Evolutionary conservation across 1,140 invertebrate species (phyloP), one percentile per base, ranked within the genome.

Genomic region (Paracyclopina nana): DNA sequence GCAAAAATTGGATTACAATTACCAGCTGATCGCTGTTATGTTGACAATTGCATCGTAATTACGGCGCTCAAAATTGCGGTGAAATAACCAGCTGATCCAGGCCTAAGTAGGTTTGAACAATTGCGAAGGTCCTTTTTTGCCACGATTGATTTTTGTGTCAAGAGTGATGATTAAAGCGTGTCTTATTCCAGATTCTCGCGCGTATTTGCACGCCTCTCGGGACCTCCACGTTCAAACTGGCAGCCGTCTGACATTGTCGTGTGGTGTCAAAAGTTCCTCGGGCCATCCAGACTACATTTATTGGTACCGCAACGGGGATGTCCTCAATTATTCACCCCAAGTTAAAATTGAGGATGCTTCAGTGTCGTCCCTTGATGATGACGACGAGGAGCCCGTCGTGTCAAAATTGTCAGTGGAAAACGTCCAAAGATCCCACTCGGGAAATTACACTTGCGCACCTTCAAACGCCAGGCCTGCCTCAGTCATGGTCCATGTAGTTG

Each of bases 401-500:
- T 6, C 45, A 53, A 9, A 58, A 9, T 24, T 58, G 24, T 53
- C 56, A 20, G 54, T 58, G 34, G 54, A 54, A 12, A 42, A 55
- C 20, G 57, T 55, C 6, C 53, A 14, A 12, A 18, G 52, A 4
- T 27, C 46, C n/a, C 54, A 83, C 58, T 80, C 80, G 0, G 81
- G 80, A 12, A 64, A 76, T 28, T 79, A 79, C 60, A 78, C 73
- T 3, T 85, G 81, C 63, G 69, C 75, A 20, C 81, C 82, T 14
- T 80, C 77, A 57, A 84, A 84, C 62, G 79, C 79, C 34, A 78
- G 79, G 54, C 68, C 77, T 1, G 74, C 74, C 43, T 72, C 71
- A 52, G 76, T 81, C 20, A 71, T 77, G 55, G 79, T 86, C 42
- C 79, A 83, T 60, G 80, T 86, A 56, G 68, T 85, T 52, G 79